A percentile compares a stretch with the other conserved stretches of the same genome.
These are phyloP conservation scores for Chorisops tibialis DNA, from an alignment of 2,888 invertebrate species.

Conservation along the genomic window DNA sequence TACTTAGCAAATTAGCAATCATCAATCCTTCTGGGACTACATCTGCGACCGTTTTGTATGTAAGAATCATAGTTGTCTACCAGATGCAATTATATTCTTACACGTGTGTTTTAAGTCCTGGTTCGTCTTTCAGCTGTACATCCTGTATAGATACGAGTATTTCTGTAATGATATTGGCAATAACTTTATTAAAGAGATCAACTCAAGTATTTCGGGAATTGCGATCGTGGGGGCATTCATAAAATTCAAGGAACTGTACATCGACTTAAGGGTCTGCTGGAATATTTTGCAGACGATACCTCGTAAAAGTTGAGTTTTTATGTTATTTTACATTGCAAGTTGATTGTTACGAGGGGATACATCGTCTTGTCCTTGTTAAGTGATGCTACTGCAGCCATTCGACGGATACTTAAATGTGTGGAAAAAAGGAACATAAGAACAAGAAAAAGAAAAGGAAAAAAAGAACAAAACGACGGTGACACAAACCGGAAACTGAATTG, in stretches of 20 bases:
- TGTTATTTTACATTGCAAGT: constrained; percentile 28
- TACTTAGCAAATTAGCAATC: too few species aligned
- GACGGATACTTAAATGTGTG: constrained; percentile 5
- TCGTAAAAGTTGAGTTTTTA: constrained; percentile 32
- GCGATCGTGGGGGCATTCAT: constrained; percentile 13
- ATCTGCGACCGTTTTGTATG: too few species aligned
- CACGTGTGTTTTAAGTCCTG: too few species aligned
- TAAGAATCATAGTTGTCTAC: too few species aligned
- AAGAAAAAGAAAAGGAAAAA: not conserved
- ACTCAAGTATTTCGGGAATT: constrained; percentile 2
- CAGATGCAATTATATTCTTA: too few species aligned
- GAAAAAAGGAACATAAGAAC: not conserved
- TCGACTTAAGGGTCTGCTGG: constrained; percentile 9
- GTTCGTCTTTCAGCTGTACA: too few species aligned
- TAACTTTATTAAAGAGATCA: constrained; percentile 19
- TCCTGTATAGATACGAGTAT: too few species aligned
- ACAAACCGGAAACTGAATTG: constrained; percentile 10
- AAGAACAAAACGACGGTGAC: not conserved
- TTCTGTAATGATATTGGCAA: constrained; percentile 9
- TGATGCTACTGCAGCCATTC: constrained; percentile 21
- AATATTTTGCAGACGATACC: constrained; percentile 25
- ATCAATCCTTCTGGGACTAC: too few species aligned
- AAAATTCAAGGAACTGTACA: constrained; percentile 1
- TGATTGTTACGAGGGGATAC: constrained; percentile 31
- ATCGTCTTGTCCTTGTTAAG: constrained; percentile 31